Evolutionary conservation across 2,888 invertebrate genomes (phyloP).

Genomic region (Cistogaster globosa): DNA sequence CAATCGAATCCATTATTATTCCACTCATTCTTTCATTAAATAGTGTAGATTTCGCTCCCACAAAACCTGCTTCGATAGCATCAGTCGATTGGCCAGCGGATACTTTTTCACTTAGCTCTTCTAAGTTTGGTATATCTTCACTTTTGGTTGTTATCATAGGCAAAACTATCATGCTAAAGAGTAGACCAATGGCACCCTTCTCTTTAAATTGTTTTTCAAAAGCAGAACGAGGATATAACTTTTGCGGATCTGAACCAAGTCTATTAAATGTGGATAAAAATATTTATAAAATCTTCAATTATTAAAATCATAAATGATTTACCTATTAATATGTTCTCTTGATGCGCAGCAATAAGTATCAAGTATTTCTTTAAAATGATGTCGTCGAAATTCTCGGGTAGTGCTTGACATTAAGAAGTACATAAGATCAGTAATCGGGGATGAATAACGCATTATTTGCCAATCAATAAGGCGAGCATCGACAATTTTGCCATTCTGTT

Average conservation of each 20-base stretch:
- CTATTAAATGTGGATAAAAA: slow-evolving; percentile 64
- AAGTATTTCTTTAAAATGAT: slow-evolving; percentile 75
- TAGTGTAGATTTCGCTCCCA: slow-evolving; percentile 65
- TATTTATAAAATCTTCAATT: too few relatives aligned
- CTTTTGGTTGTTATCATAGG: slow-evolving; percentile 77
- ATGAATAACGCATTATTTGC: slow-evolving; percentile 80
- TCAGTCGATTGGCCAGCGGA: slow-evolving; percentile 75
- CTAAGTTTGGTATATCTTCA: slow-evolving; percentile 78
- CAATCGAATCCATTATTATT: slow-evolving; percentile 76
- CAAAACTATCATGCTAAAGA: slow-evolving; percentile 78
- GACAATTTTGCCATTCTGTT: slow-evolving; percentile 69
- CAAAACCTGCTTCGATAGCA: slow-evolving; percentile 73
- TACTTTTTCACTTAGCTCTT: slow-evolving; percentile 77
- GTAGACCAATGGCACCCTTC: slow-evolving; percentile 77
- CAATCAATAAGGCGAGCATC: slow-evolving; percentile 79
- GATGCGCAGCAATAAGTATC: slow-evolving; percentile 77
- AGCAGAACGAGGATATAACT: slow-evolving; percentile 75
- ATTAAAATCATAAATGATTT: background rate
- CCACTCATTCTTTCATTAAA: slow-evolving; percentile 77
- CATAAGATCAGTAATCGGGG: slow-evolving; percentile 79
- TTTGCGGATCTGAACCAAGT: slow-evolving; percentile 75
- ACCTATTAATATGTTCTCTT: slow-evolving; percentile 76
- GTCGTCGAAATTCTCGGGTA: slow-evolving; percentile 75
- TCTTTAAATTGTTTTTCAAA: slow-evolving; percentile 76
- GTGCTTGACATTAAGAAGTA: slow-evolving; percentile 80